Percentiles rank a stretch among this genome's conserved stretches.
Conservation (phyloP, 1,140 invertebrate species). For the Anoplolepis gracilipes region DNA sequence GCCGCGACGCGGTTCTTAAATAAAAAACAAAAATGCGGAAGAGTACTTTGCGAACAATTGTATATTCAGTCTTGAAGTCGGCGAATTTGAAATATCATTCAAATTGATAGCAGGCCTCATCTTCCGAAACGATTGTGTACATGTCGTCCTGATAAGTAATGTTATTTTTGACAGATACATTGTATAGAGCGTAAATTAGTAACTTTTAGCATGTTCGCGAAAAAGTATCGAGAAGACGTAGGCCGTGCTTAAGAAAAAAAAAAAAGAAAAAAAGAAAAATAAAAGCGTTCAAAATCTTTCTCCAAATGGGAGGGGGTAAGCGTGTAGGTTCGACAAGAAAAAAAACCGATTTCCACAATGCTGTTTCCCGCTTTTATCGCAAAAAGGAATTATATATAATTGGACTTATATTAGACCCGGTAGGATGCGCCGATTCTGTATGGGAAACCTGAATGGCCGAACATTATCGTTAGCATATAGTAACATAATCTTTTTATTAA, state of each 20-base stretch:
- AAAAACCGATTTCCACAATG: conserved; percentile 13
- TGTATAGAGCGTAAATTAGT: background rate
- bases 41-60: background rate
- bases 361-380: conserved; percentile 1
- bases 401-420: conserved; percentile 53
- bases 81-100: background rate
- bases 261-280: background rate
- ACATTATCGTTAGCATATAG: conserved; percentile 74
- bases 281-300: conserved; percentile 31
- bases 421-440: conserved; percentile 74
- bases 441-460: conserved; percentile 66
- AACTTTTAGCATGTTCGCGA: conserved; percentile 3
- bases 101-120: background rate
- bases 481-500: conserved; percentile 80
- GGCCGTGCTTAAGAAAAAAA: background rate
- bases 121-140: background rate
- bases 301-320: conserved; percentile 14
- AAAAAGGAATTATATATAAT: conserved; percentile 16
- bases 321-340: conserved; percentile 53
- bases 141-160: background rate
- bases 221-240: conserved; percentile 1
- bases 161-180: background rate
- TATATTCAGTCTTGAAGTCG: background rate
- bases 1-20: background rate
- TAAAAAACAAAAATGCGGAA: background rate